phyloP scores from a whole-genome alignment of 37 sponge, comb jelly and placozoan species.

The Amphimedon queenslandica region DNA sequence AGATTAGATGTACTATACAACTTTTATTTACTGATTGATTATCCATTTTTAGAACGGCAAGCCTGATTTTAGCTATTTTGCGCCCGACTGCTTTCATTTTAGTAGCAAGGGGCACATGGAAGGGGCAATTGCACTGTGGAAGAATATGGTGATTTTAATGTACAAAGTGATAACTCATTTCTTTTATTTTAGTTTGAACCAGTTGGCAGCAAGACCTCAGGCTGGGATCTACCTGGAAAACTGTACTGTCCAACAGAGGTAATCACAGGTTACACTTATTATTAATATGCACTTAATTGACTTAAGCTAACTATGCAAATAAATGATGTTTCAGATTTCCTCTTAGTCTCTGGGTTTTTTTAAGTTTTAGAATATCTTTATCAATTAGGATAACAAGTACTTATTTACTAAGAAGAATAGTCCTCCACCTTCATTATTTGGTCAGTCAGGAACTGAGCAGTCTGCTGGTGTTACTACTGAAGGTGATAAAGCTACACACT shows the following conservation, averaged over 20 bases:
- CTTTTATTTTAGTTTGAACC: constrained; percentile 21
- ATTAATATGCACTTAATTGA: no score
- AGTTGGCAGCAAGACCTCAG: constrained; percentile 33
- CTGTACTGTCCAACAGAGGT: constrained; percentile 26
- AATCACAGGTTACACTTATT: no score
- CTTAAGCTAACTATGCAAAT: no score
- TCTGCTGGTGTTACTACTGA: no score
- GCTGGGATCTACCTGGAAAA: background rate
- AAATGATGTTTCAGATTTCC: no score
- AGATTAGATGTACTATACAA: background rate
- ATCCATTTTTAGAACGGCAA: constrained; percentile 12
- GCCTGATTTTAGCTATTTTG: constrained; percentile 46
- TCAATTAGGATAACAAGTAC: no score
- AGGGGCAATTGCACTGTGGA: constrained; percentile 57
- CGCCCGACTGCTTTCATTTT: constrained; percentile 77
- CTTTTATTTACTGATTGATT: background rate
- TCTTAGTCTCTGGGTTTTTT: no score
- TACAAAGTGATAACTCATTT: background rate
- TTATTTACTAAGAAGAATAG: no score
- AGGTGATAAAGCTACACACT: no score
- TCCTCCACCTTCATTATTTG: no score
- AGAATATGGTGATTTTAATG: constrained; percentile 45
- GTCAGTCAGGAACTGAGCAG: no score
- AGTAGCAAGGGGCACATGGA: constrained; percentile 38
- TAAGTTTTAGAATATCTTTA: no score